Conservation (phyloP, 2,113 vertebrate species). For the Platysternon megacephalum region DNA sequence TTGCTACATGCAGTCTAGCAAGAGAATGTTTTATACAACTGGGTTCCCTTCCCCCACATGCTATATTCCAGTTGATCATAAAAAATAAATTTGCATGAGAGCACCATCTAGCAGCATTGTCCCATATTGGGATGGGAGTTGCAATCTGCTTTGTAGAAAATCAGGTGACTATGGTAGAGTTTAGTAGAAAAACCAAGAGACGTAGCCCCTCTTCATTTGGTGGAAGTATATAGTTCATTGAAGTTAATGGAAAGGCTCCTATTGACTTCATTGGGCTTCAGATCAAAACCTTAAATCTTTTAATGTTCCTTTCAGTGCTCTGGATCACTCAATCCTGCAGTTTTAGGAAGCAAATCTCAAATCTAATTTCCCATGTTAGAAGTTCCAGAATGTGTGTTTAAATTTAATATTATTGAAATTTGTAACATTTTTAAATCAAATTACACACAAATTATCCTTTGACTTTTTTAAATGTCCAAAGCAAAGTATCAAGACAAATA, state of each 20-base stretch:
- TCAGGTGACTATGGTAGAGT: neutral
- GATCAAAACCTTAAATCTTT: neutral
- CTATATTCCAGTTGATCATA: neutral
- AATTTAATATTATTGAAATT: neutral
- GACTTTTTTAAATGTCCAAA: neutral
- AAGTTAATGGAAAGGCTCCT: neutral
- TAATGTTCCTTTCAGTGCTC: neutral
- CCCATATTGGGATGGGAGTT: neutral
- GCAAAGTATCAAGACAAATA: neutral
- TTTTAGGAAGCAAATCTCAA: neutral
- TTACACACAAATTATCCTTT: neutral
- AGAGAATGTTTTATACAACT: neutral
- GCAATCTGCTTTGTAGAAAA: neutral
- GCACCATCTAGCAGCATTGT: neutral
- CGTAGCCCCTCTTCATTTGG: neutral
- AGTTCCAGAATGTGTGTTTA: neutral
- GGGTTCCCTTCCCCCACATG: neutral
- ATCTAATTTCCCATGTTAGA: neutral
- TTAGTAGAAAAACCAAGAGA: neutral
- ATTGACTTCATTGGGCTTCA: too few species aligned
- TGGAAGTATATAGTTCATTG: neutral
- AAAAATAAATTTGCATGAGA: neutral
- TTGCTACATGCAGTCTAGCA: neutral
- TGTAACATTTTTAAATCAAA: neutral
- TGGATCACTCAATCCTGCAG: neutral